phyloP scores from a whole-genome alignment of 2,888 invertebrate genomes.

The Hanleya hanleyi region DNA sequence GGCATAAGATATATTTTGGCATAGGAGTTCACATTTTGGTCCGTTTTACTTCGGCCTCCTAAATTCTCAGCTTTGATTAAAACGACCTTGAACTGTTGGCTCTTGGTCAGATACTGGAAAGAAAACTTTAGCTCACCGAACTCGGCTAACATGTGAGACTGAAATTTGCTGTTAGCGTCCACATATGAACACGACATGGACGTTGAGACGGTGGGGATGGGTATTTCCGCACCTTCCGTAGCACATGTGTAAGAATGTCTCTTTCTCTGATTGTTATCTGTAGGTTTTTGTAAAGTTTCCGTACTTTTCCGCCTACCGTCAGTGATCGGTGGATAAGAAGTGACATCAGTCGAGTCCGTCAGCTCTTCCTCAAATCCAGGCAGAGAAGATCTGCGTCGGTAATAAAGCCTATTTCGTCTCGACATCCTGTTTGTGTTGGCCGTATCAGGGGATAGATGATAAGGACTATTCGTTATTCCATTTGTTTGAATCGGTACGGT shows the following conservation, averaged over 20 bases:
- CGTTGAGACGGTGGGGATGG: not conserved
- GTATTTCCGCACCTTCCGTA: not conserved
- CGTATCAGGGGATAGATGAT: constrained; percentile 22
- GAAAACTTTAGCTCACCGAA: constrained; percentile 69
- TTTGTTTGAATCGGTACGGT: not conserved
- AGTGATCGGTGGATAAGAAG: constrained; percentile 21
- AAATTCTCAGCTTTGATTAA: constrained; percentile 68
- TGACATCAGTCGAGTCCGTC: constrained; percentile 19
- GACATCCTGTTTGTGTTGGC: constrained; percentile 35
- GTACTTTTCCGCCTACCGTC: constrained; percentile 27
- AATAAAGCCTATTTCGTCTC: constrained; percentile 47
- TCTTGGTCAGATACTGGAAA: constrained; percentile 72
- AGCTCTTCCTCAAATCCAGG: constrained; percentile 28
- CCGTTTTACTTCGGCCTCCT: constrained; percentile 67
- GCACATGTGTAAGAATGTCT: constrained; percentile 55
- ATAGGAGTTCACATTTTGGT: constrained; percentile 69
- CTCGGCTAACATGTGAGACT: constrained; percentile 40
- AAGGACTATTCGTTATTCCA: constrained; percentile 15
- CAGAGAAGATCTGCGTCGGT: constrained; percentile 58
- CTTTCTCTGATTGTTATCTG: constrained; percentile 36
- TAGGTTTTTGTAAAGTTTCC: constrained; percentile 36
- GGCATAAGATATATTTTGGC: constrained; percentile 73
- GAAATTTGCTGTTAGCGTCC: not conserved
- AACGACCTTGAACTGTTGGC: constrained; percentile 72
- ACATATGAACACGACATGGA: constrained; percentile 19